phyloP scores from a whole-genome alignment of 2,888 invertebrate species.

The Rhogogaster chlorosoma region DNA sequence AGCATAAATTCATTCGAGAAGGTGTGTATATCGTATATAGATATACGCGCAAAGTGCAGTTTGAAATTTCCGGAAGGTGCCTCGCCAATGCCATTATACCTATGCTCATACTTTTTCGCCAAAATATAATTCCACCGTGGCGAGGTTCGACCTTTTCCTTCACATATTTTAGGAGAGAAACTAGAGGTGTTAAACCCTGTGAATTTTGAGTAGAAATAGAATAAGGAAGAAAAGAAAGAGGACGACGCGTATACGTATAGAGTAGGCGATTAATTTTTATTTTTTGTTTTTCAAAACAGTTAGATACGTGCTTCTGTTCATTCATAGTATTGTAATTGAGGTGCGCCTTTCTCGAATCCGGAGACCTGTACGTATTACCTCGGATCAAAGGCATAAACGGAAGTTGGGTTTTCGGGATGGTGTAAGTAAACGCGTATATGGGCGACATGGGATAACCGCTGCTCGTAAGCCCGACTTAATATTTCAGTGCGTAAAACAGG shows the following conservation, averaged over 20 bases:
- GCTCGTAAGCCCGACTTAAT: constrained; percentile 45
- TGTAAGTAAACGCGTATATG: constrained; percentile 24
- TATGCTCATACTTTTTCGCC: neutral
- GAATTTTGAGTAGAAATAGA: neutral
- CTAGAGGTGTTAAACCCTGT: neutral
- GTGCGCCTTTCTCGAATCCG: neutral
- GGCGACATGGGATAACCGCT: constrained; percentile 44
- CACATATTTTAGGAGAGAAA: neutral
- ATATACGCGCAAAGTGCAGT: neutral
- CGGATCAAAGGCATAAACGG: constrained; percentile 33
- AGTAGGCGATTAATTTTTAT: neutral
- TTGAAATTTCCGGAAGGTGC: neutral
- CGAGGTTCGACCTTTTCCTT: neutral
- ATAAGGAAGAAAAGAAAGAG: neutral
- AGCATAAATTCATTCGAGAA: constrained; percentile 31
- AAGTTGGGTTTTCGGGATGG: constrained; percentile 3
- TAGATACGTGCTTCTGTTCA: neutral
- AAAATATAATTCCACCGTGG: neutral
- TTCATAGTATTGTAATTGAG: neutral
- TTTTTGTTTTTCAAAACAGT: neutral
- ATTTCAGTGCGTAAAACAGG: constrained; percentile 48
- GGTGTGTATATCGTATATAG: neutral
- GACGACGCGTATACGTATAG: too few species aligned
- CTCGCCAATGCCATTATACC: neutral
- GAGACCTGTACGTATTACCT: neutral